Base-by-base conservation (phyloP, 1,140 invertebrate species). In the Cherax quadricarinatus region DNA sequence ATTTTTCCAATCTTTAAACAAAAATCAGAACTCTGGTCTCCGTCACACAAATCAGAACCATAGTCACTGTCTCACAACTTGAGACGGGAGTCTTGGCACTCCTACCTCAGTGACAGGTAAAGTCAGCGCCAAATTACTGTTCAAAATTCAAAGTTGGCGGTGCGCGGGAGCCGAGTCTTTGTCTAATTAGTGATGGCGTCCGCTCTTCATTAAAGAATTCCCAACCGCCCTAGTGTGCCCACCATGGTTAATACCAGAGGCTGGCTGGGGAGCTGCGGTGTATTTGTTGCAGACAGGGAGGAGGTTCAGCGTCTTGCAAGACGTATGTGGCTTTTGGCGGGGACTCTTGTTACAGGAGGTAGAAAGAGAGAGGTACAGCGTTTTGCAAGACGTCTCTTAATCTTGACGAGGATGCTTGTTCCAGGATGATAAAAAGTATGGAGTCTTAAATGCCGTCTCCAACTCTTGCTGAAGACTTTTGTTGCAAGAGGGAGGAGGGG, bases 191-290 rank as follows among this genome's bases (percentile, higher is more conserved):
- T 79, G 92, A 86, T 89, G 86, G 92, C 92, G 92, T 82, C 53
- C 86, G 48, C 92, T 93, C 92, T 93, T 93, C 92, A 93, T 93
- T 93, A 93, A 89, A 93, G 92, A 93, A 93, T 86, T 89, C 88
- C 92, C 92, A 80, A 73, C 92, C 87, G 87, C 87, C 80, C 86
- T 85, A 30, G 75, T 62, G 79, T 89, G 75, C 90, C 24, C 49
- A 75, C 75, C 49, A 53, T 51, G 78, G 60, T 86, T 86, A 91
- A 91, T 91, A 87, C 86, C 73, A 83, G 57, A 51, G 30, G 30
- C 66, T 49, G 30, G 85, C 48, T 66, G 57, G 14, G 53, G 80
- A 49, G 75, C 73, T 75, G 12, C 9, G 73, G 41, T 78, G 75
- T 78, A 4, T 18, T 3, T 79, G 57, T 6, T n/a, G 16, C 30